These are phyloP conservation scores for Sternotherus odoratus DNA, from an alignment of 2,797 vertebrate species.

Conservation along the genomic window DNA sequence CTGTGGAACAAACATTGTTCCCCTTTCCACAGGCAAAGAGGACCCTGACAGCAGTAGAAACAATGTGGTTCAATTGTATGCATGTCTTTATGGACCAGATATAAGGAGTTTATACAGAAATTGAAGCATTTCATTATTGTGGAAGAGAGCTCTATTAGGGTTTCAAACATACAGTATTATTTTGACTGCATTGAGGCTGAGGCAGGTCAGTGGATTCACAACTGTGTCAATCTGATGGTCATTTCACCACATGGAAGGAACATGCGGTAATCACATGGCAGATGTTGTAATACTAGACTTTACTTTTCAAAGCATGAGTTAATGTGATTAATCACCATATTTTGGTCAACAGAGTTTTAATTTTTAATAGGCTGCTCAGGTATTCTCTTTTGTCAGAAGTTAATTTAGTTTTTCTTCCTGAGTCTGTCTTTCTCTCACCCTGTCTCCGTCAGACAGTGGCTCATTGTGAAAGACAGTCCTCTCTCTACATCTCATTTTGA, in stretches of 20 bases:
- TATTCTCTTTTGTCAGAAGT: background rate
- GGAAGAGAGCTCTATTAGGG: background rate
- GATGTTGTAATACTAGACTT: background rate
- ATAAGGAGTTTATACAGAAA: background rate
- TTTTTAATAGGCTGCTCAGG: background rate
- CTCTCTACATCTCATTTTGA: background rate
- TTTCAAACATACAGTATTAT: background rate
- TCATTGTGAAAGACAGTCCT: background rate
- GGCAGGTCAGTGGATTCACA: background rate
- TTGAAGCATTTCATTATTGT: background rate
- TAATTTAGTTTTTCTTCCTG: background rate
- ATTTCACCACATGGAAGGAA: background rate
- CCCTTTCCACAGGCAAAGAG: no score
- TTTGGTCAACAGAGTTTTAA: background rate
- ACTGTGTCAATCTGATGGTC: background rate
- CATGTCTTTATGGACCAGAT: background rate
- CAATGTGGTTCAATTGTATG: background rate
- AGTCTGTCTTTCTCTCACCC: background rate
- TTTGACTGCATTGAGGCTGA: background rate
- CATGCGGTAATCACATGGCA: no score
- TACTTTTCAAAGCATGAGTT: background rate
- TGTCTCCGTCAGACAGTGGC: background rate
- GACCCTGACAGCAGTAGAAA: background rate
- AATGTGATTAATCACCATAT: fast-evolving
- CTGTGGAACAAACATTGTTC: background rate